A percentile compares a stretch with the other conserved stretches of the same genome.
These are phyloP conservation scores for Diabrotica undecimpunctata DNA, from an alignment of 1,140 invertebrate species.

Conservation along the genomic window DNA sequence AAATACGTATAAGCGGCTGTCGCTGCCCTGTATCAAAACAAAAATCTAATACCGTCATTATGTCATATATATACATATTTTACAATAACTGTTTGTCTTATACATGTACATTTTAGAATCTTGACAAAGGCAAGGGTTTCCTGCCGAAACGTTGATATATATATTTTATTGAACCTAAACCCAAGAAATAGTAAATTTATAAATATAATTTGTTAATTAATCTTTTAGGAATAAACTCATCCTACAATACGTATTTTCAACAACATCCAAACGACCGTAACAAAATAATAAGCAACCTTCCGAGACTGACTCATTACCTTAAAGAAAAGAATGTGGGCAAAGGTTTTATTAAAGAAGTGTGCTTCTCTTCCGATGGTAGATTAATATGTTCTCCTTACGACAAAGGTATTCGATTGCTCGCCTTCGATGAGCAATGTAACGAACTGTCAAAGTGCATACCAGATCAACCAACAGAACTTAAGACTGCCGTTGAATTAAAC, in stretches of 20 bases:
- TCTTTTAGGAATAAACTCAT: conserved; percentile 22
- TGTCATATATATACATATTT: no score
- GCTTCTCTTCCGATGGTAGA: conserved; percentile 84
- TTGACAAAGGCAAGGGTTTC: no score
- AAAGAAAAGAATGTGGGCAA: conserved; percentile 85
- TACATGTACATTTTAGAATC: no score
- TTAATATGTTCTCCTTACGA: conserved; percentile 87
- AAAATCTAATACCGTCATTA: no score
- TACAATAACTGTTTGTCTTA: no score
- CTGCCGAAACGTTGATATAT: no score
- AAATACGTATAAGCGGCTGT: no score
- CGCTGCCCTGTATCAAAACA: no score
- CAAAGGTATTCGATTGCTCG: conserved; percentile 76
- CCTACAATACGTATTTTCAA: conserved; percentile 35
- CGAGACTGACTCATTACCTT: conserved; percentile 77
- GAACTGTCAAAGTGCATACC: conserved; percentile 73
- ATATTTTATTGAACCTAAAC: no score
- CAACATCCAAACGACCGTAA: conserved; percentile 35
- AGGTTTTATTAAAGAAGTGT: conserved; percentile 84
- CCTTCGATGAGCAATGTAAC: conserved; percentile 72
- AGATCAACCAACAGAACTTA: conserved; percentile 48
- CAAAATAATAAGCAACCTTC: conserved; percentile 58
- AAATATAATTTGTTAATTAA: no score
- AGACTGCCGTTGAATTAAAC: conserved; percentile 62
- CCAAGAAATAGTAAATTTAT: no score